Evolutionary conservation across 2,113 vertebrate genomes (phyloP), one percentile per base, ranked within the genome.

Genomic region (Oncorhynchus masou): DNA sequence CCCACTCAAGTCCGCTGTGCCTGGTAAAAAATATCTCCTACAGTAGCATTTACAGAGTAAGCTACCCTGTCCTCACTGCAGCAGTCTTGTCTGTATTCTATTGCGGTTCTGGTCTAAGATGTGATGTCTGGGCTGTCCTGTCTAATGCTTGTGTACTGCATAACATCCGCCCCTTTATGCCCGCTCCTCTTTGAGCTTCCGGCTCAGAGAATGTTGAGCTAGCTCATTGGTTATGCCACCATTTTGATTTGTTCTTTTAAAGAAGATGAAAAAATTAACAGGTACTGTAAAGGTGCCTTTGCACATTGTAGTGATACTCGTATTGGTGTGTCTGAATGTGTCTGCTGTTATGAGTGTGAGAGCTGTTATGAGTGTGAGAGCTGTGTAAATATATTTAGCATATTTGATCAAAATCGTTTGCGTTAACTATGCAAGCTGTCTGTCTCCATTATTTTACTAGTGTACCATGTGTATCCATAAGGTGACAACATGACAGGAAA

Each of bases 371-470:
- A 27, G 27, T 27, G 27, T 27, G 27, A 27, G 27, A 27, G 27
- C 27, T 74, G 27, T 74, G 75, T 70, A 77, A 77, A 78, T 73
- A 72, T 78, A 45, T 68, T 83, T 78, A 60, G 51, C 75, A 67
- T 73, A 81, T 78, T 76, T 73, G 62, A 69, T 48, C 74, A 78
- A 64, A 74, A 39, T 68, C 27, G 8, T 66, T 74, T 65, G 16
- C 15, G 64, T 66, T 31, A 29, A 68, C 66, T 15, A 3, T 68
- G n/a, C 7, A 62, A 19, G 20, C 64, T 1, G 25, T 66, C 64
- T 31, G 29, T 31, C 29, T 8, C 29, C 12, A 16, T 22, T 66
- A 12, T 25, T 66, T 66, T 27, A 66, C 22, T 66, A 15, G 5
- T 34, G 29, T 68, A 68, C 15, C 16, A 31, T 68, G 29, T 29